A percentile compares a stretch with the other conserved stretches of the same genome.
These are phyloP conservation scores for Coleophora deauratella DNA, from an alignment of 2,888 invertebrate species.

Conservation along the genomic window DNA sequence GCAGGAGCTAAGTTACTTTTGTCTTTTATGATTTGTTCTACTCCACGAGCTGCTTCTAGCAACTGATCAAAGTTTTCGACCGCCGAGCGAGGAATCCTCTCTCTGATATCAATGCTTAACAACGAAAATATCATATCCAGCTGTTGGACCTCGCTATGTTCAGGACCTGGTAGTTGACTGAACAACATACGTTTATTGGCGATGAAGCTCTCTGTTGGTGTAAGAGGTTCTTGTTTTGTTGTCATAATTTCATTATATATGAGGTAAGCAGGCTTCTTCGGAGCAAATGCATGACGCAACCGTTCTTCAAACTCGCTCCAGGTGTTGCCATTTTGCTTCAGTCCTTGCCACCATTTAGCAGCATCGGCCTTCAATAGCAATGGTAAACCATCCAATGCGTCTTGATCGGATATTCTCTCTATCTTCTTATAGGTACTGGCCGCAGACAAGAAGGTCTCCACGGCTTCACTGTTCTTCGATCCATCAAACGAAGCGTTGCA, in stretches of 20 bases:
- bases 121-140: background rate
- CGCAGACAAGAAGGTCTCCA: slow-evolving; percentile 11
- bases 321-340: slow-evolving; percentile 7
- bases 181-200: slow-evolving; percentile 1
- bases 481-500: slow-evolving; percentile 7
- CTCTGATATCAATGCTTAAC: background rate
- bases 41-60: background rate
- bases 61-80: background rate
- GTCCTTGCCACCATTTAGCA: slow-evolving; percentile 15
- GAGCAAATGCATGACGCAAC: slow-evolving; percentile 11
- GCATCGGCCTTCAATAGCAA: slow-evolving; percentile 13
- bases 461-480: background rate
- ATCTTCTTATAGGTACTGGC: slow-evolving; percentile 7
- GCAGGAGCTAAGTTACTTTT: background rate
- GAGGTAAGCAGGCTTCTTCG: slow-evolving; percentile 7
- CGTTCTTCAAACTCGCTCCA: slow-evolving; percentile 13
- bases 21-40: background rate
- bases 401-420: slow-evolving; percentile 8
- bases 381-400: slow-evolving; percentile 10
- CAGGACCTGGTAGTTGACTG: background rate
- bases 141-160: background rate
- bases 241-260: slow-evolving; percentile 11
- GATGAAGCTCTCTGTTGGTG: slow-evolving; percentile 6
- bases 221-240: slow-evolving; percentile 1
- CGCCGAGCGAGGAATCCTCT: background rate